Evolutionary conservation across 2,113 vertebrate species (phyloP).

Genomic region (Laticauda laticaudata): DNA sequence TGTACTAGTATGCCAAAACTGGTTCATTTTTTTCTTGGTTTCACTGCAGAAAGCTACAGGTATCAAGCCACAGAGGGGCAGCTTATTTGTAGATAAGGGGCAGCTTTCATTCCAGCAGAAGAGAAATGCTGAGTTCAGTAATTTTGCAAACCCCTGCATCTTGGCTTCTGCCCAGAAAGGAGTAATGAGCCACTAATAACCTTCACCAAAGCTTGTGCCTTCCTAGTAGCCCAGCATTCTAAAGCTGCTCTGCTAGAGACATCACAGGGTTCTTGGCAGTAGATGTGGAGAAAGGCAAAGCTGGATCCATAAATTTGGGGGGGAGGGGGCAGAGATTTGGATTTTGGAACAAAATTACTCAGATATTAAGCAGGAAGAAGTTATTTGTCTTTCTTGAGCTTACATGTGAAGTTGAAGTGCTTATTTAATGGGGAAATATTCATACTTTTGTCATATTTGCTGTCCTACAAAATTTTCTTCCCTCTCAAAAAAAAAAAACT

Average conservation of each 20-base stretch:
- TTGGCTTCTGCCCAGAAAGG: slow-evolving; percentile 32
- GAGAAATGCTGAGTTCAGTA: slow-evolving; percentile 38
- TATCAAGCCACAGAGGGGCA: background rate
- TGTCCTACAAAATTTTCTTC: background rate
- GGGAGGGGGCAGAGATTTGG: background rate
- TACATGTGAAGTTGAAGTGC: background rate
- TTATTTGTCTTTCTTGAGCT: background rate
- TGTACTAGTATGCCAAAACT: background rate
- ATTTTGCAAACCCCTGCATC: background rate
- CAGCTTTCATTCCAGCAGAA: background rate
- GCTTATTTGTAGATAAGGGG: fast-evolving
- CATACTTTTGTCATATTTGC: background rate
- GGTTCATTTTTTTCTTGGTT: fast-evolving
- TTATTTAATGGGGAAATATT: background rate
- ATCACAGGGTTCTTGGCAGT: background rate
- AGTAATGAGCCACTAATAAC: slow-evolving; percentile 30
- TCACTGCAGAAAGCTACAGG: background rate
- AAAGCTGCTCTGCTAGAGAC: background rate
- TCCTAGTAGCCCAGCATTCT: background rate
- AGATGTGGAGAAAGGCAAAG: background rate
- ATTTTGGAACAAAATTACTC: background rate
- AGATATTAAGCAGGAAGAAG: background rate
- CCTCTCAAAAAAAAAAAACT: background rate
- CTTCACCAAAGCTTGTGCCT: background rate
- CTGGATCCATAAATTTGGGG: background rate